These are phyloP conservation scores for Nyctibius bracteatus DNA, from an alignment of 2,113 vertebrate genomes.

Conservation along the genomic window DNA sequence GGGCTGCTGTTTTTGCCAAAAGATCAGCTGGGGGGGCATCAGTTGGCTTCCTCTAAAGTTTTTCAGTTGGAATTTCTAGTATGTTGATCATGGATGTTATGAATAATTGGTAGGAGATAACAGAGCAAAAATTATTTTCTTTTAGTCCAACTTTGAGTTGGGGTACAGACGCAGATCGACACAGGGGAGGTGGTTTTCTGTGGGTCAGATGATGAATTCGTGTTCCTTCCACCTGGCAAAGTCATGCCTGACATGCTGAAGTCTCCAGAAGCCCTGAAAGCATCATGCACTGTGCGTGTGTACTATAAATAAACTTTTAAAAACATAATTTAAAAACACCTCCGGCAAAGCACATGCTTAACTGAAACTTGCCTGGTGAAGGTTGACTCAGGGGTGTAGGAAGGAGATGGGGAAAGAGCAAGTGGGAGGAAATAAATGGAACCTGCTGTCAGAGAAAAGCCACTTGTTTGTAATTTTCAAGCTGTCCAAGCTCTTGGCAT, in stretches of 20 bases:
- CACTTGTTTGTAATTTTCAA: conserved; percentile 20
- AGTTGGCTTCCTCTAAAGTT: not conserved
- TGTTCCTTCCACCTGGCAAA: not conserved
- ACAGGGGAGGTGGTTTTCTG: not conserved
- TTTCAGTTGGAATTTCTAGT: not conserved
- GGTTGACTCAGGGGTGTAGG: conserved; percentile 47
- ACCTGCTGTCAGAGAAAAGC: conserved; percentile 22
- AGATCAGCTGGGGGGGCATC: not conserved
- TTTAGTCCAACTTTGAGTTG: not conserved
- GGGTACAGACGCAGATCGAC: not conserved
- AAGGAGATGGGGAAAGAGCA: conserved; percentile 38
- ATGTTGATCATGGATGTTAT: not conserved
- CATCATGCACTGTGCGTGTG: not conserved
- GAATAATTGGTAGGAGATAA: not conserved
- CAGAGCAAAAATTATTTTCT: not conserved
- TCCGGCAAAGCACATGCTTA: conserved; percentile 46
- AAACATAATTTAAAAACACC: conserved; percentile 58
- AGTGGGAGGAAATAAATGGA: conserved; percentile 46
- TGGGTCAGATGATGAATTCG: not conserved
- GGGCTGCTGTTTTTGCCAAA: not conserved
- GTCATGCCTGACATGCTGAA: not conserved
- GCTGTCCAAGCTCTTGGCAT: not conserved
- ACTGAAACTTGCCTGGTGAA: conserved; percentile 39
- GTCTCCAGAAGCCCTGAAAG: not conserved
- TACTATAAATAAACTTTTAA: conserved; percentile 46